Evolutionary conservation across 2,888 invertebrate species (phyloP).

Genomic region (Laspeyria flexula): DNA sequence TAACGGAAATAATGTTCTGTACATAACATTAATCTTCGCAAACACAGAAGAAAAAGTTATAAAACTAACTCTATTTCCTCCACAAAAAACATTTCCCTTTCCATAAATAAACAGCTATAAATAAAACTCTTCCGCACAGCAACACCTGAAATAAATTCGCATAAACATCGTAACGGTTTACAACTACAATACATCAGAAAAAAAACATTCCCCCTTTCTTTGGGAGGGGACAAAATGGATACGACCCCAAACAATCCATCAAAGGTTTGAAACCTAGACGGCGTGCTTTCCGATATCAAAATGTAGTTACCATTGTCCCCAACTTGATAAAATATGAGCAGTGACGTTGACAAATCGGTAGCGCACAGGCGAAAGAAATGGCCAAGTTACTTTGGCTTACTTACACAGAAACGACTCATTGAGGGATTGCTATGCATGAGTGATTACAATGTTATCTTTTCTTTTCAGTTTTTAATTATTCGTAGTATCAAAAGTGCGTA

Average conservation of each 20-base stretch:
- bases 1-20: no score
- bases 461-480: no score
- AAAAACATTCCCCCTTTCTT: constrained; percentile 41
- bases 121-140: neutral
- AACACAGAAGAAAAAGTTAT: constrained; percentile 4
- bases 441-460: constrained; percentile 3
- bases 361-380: constrained; percentile 37
- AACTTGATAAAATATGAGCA: constrained; percentile 81
- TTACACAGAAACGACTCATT: constrained; percentile 19
- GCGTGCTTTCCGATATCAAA: constrained; percentile 73
- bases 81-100: no score
- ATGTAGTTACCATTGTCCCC: constrained; percentile 82
- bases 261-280: constrained; percentile 73
- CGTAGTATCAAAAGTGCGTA: no score
- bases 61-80: no score
- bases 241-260: constrained; percentile 72
- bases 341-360: constrained; percentile 80
- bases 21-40: no score
- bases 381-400: constrained; percentile 32
- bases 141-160: constrained; percentile 46
- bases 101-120: no score
- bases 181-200: constrained; percentile 50
- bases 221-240: constrained; percentile 54
- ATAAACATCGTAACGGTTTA: constrained; percentile 43
- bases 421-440: constrained; percentile 11